phyloP scores from a whole-genome alignment of 2,888 invertebrate species.

The Torymus tubicola region DNA sequence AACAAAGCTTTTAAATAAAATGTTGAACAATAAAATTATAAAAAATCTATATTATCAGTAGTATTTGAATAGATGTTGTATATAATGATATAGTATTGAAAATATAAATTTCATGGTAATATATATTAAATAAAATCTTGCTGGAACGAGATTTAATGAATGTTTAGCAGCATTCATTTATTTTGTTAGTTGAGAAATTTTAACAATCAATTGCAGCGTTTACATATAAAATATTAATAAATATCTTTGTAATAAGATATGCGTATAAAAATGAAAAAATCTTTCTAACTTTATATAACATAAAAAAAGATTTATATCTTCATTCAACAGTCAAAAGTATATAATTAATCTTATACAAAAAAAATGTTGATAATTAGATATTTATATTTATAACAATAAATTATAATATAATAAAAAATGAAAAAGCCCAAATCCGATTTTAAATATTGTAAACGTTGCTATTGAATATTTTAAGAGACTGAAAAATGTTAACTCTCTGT shows the following conservation, averaged over 20 bases:
- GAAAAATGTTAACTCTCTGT: constrained; percentile 27
- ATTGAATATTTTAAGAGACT: constrained; percentile 38
- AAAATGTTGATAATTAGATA: too few species aligned
- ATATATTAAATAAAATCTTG: constrained; percentile 38
- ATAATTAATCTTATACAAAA: background rate
- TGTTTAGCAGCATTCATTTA: constrained; percentile 14
- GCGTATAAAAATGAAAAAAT: too few species aligned
- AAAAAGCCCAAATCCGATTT: background rate
- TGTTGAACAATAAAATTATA: constrained; percentile 34
- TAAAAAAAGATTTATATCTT: too few species aligned
- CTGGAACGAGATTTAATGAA: constrained; percentile 51
- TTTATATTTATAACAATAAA: too few species aligned
- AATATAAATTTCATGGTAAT: constrained; percentile 32
- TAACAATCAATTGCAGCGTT: constrained; percentile 25
- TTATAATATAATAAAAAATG: background rate
- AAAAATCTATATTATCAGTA: constrained; percentile 8
- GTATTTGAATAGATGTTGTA: constrained; percentile 15
- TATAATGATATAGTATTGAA: constrained; percentile 14
- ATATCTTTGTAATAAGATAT: background rate
- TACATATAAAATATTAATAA: constrained; percentile 21
- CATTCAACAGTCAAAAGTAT: too few species aligned
- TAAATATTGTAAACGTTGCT: constrained; percentile 31
- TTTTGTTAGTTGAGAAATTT: constrained; percentile 32
- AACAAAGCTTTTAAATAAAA: constrained; percentile 45
- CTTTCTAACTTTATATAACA: too few species aligned